Conservation (phyloP, 2,888 invertebrate species). For the Scaptomyza tumidula region DNA sequence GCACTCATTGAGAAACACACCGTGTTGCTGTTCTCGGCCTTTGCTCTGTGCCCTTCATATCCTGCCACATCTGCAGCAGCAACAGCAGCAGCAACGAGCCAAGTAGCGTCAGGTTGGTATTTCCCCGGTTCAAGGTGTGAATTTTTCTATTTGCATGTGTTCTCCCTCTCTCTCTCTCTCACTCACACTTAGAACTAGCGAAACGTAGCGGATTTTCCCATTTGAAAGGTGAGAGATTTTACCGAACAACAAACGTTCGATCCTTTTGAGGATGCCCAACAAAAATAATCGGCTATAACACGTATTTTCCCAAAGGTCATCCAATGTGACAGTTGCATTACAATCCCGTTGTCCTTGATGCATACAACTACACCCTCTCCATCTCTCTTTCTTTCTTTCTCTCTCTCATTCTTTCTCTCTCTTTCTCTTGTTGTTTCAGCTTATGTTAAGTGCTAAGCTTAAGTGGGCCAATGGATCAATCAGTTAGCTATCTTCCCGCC, state of each 20-base stretch:
- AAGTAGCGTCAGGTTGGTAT: slow-evolving; percentile 53
- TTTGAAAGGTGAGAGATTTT: slow-evolving; percentile 73
- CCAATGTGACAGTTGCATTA: slow-evolving; percentile 57
- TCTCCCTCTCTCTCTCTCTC: background rate
- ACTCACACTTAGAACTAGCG: background rate
- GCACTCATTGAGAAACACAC: slow-evolving; percentile 58
- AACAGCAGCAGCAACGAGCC: background rate
- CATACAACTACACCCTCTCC: background rate
- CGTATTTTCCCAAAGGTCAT: slow-evolving; percentile 78
- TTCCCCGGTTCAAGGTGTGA: slow-evolving; percentile 74
- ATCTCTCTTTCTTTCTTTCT: background rate
- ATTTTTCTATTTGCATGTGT: slow-evolving; percentile 77
- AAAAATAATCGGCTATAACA: slow-evolving; percentile 44
- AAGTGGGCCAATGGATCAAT: slow-evolving; percentile 55
- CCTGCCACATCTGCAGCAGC: slow-evolving; percentile 27
- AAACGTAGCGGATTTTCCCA: slow-evolving; percentile 67
- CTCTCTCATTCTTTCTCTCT: too few species aligned
- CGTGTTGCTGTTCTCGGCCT: too few species aligned
- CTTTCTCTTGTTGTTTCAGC: slow-evolving; percentile 8
- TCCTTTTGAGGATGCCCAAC: slow-evolving; percentile 41
- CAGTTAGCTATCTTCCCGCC: background rate
- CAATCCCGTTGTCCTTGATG: slow-evolving; percentile 50
- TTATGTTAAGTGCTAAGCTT: slow-evolving; percentile 41
- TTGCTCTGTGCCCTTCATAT: background rate
- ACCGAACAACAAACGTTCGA: slow-evolving; percentile 28